A percentile compares a stretch with the other conserved stretches of the same genome.
Evolutionary conservation across 2,797 vertebrate species (phyloP).

Genomic region (Lithobates sylvaticus): DNA sequence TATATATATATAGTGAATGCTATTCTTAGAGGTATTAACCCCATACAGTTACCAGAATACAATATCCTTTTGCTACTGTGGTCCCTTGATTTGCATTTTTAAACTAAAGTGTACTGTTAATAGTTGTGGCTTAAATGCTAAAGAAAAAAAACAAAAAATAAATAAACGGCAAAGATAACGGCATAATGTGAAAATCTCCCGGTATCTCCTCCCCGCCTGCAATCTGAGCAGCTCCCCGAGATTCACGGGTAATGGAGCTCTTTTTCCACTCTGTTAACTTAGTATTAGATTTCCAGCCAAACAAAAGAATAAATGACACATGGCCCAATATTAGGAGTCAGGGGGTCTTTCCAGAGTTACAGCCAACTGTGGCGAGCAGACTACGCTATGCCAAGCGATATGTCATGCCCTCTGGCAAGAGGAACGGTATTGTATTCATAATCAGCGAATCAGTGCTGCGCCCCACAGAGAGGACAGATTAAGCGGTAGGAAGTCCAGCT

Average conservation of each 20-base stretch:
- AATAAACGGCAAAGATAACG: background rate
- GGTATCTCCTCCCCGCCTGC: background rate
- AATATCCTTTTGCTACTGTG: too few relatives aligned
- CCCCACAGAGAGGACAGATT: constrained; percentile 66
- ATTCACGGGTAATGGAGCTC: constrained; percentile 43
- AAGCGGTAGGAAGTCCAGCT: constrained; percentile 68
- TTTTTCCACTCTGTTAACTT: constrained; percentile 73
- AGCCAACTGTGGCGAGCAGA: constrained; percentile 68
- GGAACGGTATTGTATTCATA: constrained; percentile 67
- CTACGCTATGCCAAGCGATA: constrained; percentile 63
- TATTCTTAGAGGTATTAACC: too few relatives aligned
- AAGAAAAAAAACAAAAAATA: background rate
- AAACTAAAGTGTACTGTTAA: background rate
- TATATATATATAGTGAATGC: too few relatives aligned
- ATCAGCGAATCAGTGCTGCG: constrained; percentile 64
- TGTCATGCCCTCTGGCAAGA: constrained; percentile 67
- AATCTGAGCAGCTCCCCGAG: constrained; percentile 16
- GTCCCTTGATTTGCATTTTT: background rate
- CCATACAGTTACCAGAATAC: too few relatives aligned
- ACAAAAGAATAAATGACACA: constrained; percentile 67
- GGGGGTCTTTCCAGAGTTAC: constrained; percentile 62
- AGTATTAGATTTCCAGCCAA: constrained; percentile 67
- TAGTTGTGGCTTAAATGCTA: background rate
- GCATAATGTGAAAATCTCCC: background rate
- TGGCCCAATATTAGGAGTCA: constrained; percentile 66